A percentile compares a stretch with the other conserved stretches of the same genome.
Evolutionary conservation across 2,113 vertebrate species (phyloP).

Genomic region (Oenanthe melanoleuca): DNA sequence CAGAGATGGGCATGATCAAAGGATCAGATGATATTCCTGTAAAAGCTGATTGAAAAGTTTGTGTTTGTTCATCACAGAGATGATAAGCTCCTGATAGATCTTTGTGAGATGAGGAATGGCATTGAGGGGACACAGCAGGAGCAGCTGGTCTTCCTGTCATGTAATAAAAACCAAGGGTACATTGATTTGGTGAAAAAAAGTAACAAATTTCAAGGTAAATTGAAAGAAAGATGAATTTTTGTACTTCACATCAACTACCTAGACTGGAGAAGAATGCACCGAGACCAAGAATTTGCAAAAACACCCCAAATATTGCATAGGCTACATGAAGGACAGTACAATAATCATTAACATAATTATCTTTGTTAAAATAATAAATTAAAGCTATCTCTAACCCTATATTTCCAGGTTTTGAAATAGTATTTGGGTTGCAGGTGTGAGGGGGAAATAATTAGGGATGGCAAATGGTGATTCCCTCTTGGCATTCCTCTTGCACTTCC

Average conservation of each 20-base stretch:
- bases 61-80: not conserved
- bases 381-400: not conserved
- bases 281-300: not conserved
- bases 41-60: not conserved
- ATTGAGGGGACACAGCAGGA: not conserved
- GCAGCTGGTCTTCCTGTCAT: not conserved
- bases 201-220: not conserved
- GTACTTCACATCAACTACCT: not conserved
- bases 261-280: not conserved
- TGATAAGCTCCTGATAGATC: not conserved
- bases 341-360: not conserved
- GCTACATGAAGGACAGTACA: not conserved
- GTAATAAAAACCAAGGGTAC: not conserved
- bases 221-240: not conserved
- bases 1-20: not conserved
- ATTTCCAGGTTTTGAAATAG: not conserved
- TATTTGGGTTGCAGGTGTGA: not conserved
- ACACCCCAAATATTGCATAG: fast-evolving
- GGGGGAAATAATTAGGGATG: not conserved
- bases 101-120: not conserved
- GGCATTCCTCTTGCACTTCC: not conserved
- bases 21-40: not conserved
- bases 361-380: not conserved
- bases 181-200: not conserved
- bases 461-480: not conserved